Evolutionary conservation across 2,888 invertebrate species (phyloP), one percentile per base, ranked within the genome.

Genomic region (Philereme transversata): DNA sequence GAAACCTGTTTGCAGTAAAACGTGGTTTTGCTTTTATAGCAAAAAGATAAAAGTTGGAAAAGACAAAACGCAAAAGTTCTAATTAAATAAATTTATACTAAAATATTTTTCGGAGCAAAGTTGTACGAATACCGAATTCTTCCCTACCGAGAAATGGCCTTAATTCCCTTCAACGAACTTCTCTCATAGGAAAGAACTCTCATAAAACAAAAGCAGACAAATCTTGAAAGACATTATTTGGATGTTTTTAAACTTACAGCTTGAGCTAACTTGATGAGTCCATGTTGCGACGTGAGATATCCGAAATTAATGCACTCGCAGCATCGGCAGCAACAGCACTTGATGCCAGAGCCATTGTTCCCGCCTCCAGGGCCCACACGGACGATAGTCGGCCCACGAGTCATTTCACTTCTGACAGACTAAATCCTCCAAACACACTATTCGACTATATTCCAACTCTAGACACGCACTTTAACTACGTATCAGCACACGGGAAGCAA

Each of bases 291-390:
- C 48, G 94, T 95, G 9, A 97, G 86, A 81, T 97, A 96, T 46
- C 95, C 94, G 55, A 97, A 93, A 82, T 97, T 95, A 58, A 97
- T 87, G 79, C 97, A 97, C 11, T 96, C 95, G 77, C 96, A 97
- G 76, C 97, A 95, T 62, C 94, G 90, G 77, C 95, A 96, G 79
- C 95, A 95, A 70, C 96, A 96, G 77, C 96, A 95, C 75, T 94
- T 94, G 63, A 95, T 90, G 51, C 96, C 95, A 45, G 91, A 87
- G 3, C 84, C 81, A 3, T 87, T 81, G 8, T 72, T 65, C 5
- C 81, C 83, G 10, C 79, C 81, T 8, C 81, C 77, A 3, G 91
- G 90, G 11, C 82, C 79, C 65, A 93, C 86, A 4, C 89, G 84
- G 55, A 93, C 87, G 62, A 93, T 87, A 0, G 92, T 92, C 41